Evolutionary conservation across 2,888 invertebrate genomes (phyloP).

Genomic region (Protonemura montana): DNA sequence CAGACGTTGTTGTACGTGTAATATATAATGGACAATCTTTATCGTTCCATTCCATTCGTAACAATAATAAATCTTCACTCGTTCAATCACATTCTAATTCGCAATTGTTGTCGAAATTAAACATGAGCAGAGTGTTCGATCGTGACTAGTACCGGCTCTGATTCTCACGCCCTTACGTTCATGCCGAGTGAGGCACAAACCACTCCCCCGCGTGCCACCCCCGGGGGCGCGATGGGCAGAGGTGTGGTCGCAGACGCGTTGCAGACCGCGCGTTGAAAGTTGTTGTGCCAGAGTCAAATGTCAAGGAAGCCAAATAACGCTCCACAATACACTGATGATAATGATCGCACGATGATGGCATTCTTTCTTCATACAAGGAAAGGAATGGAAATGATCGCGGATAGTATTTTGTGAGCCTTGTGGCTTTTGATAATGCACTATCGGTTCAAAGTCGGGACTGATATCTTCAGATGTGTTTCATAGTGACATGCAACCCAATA

Average conservation of each 20-base stretch:
- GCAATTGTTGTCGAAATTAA: conserved; percentile 25
- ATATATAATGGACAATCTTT: neutral
- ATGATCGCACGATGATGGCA: neutral
- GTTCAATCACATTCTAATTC: conserved; percentile 29
- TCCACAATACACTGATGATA: neutral
- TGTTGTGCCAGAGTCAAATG: conserved; percentile 33
- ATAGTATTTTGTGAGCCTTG: neutral
- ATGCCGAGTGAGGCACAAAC: neutral
- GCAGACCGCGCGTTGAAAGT: conserved; percentile 13
- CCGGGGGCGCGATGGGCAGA: conserved; percentile 32
- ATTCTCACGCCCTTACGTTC: conserved; percentile 32
- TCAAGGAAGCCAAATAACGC: conserved; percentile 29
- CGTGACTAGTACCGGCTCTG: conserved; percentile 18
- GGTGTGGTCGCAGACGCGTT: neutral
- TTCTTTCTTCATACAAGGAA: neutral
- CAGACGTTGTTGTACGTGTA: neutral
- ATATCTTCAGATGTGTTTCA: neutral
- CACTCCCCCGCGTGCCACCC: conserved; percentile 27
- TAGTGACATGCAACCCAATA: neutral
- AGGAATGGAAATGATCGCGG: neutral
- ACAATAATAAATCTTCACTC: neutral
- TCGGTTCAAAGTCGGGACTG: neutral
- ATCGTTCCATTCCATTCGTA: neutral
- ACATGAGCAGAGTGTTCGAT: neutral
- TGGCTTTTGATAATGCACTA: neutral